A percentile compares a stretch with the other conserved stretches of the same genome.
Conservation (phyloP, 2,797 vertebrate genomes). For the Anniella stebbinsi region DNA sequence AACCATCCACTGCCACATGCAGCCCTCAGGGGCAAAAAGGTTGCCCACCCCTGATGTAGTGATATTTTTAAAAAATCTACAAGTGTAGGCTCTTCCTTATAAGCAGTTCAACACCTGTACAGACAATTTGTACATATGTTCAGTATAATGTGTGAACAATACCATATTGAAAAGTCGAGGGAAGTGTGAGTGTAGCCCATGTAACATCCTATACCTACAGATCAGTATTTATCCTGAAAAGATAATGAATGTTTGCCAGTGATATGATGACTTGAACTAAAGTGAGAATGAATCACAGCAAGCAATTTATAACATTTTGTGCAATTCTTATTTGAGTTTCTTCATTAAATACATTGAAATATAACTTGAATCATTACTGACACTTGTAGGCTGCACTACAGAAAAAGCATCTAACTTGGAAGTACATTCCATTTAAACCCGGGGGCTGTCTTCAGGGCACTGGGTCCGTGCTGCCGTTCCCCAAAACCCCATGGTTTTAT, state of each 20-base stretch:
- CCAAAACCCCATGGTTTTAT: no score
- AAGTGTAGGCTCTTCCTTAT: background rate
- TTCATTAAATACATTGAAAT: conserved; percentile 18
- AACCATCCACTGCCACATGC: no score
- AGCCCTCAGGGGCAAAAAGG: no score
- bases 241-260: background rate
- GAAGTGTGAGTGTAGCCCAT: background rate
- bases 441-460: no score
- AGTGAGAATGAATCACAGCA: conserved; percentile 14
- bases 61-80: background rate
- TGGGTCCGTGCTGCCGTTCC: no score
- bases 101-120: background rate
- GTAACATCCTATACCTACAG: background rate
- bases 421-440: background rate
- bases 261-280: background rate
- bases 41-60: no score
- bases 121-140: background rate
- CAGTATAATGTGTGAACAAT: background rate
- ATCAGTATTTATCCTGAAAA: background rate
- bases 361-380: background rate
- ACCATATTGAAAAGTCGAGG: background rate
- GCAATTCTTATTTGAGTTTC: background rate
- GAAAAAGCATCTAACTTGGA: conserved; percentile 25
- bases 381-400: background rate
- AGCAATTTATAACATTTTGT: rapidly evolving